Percentiles rank a stretch among this genome's conserved stretches.
These are phyloP conservation scores for Trididemnum nubilum DNA, from an alignment of 23 tunicate species.

Conservation along the genomic window DNA sequence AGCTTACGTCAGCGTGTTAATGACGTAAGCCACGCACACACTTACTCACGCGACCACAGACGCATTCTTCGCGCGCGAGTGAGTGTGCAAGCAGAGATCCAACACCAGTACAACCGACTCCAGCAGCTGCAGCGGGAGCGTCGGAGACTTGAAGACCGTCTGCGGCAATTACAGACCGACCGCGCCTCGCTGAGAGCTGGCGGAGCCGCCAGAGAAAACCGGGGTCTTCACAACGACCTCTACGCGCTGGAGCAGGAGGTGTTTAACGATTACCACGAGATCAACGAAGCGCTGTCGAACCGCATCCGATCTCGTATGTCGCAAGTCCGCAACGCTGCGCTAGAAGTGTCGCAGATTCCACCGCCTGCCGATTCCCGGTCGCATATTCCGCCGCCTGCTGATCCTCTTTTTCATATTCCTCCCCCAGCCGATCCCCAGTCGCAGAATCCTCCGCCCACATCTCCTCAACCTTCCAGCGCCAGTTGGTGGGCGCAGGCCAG, in stretches of 20 bases:
- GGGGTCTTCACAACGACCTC: neutral
- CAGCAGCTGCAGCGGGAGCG: constrained; percentile 67
- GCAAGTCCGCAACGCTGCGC: neutral
- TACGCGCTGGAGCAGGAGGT: neutral
- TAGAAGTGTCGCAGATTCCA: too few relatives aligned
- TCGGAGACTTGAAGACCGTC: constrained; percentile 67
- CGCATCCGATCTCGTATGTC: neutral
- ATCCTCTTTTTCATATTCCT: too few relatives aligned
- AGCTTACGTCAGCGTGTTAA: neutral
- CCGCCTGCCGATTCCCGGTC: too few relatives aligned
- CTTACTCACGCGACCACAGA: constrained; percentile 65
- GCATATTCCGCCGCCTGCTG: too few relatives aligned
- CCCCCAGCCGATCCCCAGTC: too few relatives aligned
- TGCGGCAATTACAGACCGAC: constrained; percentile 57
- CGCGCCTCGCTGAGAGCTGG: neutral
- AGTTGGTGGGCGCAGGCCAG: too few relatives aligned
- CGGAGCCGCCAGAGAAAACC: neutral
- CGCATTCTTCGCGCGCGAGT: constrained; percentile 81
- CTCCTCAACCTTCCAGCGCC: too few relatives aligned
- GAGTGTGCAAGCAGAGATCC: constrained; percentile 89
- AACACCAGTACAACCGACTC: constrained; percentile 76
- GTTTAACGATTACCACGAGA: constrained; percentile 20
- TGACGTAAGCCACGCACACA: constrained; percentile 45
- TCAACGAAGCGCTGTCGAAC: neutral
- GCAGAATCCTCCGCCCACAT: too few relatives aligned